phyloP scores from a whole-genome alignment of 2,888 invertebrate species.

The Anoncus sp. region DNA sequence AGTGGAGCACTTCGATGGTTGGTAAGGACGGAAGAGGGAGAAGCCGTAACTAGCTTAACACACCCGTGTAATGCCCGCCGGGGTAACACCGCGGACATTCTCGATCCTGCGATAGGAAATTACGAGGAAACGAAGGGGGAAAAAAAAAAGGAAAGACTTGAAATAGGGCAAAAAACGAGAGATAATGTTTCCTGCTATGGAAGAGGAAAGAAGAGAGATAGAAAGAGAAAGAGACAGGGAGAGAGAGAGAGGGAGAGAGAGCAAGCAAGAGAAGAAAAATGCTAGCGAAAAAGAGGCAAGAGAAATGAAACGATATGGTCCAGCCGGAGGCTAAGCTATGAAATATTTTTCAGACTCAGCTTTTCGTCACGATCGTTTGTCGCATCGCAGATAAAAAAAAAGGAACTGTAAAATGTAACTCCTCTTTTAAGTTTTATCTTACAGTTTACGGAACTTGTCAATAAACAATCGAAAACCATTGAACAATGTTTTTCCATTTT shows the following conservation, averaged over 20 bases:
- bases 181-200: conserved; percentile 45
- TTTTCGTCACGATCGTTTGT: conserved; percentile 65
- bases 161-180: conserved; percentile 52
- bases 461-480: too few relatives aligned
- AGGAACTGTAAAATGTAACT: conserved; percentile 39
- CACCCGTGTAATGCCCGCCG: conserved; percentile 68
- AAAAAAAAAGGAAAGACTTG: conserved; percentile 46
- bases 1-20: conserved; percentile 55
- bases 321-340: conserved; percentile 71
- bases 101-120: conserved; percentile 64
- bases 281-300: conserved; percentile 39
- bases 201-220: conserved; percentile 11
- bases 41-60: conserved; percentile 72
- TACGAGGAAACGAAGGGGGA: conserved; percentile 58
- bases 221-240: conserved; percentile 21
- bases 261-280: conserved; percentile 35
- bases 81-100: conserved; percentile 71
- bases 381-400: conserved; percentile 47
- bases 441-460: too few relatives aligned
- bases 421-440: neutral
- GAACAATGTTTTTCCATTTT: neutral
- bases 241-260: conserved; percentile 18
- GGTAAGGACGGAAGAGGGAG: conserved; percentile 41
- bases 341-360: conserved; percentile 77
- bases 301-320: conserved; percentile 69